Conservation (phyloP, 2,888 invertebrate genomes). For the Tachina fera region DNA sequence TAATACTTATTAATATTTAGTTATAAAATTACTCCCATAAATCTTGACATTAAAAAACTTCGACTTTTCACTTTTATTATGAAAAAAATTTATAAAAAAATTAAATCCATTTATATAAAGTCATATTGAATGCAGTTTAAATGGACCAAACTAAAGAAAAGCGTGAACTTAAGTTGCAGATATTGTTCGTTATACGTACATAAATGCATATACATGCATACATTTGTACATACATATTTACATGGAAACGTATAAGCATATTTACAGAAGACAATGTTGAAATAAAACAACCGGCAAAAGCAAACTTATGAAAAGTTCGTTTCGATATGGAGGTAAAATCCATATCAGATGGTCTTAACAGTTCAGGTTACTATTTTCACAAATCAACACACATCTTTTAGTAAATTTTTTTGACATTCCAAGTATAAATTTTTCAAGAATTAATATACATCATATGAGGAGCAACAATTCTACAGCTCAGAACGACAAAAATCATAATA, state of each 20-base stretch:
- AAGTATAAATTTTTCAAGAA: too few relatives aligned
- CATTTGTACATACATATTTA: background rate
- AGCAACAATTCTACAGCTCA: too few relatives aligned
- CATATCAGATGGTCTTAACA: too few relatives aligned
- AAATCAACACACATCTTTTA: too few relatives aligned
- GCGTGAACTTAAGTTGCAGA: conserved; percentile 39
- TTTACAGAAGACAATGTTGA: background rate
- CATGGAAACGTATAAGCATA: background rate
- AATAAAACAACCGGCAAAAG: background rate
- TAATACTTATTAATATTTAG: background rate
- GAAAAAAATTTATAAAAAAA: conserved; percentile 1
- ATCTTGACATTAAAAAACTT: conserved; percentile 33
- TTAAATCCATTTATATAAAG: conserved; percentile 34
- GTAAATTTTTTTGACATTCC: too few relatives aligned
- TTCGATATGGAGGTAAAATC: background rate
- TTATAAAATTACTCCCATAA: conserved; percentile 42
- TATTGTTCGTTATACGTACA: background rate
- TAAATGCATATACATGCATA: too few relatives aligned
- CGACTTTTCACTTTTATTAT: conserved; percentile 40
- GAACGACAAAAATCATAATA: too few relatives aligned
- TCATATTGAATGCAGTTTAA: conserved; percentile 21
- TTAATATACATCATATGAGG: too few relatives aligned
- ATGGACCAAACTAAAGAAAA: conserved; percentile 18
- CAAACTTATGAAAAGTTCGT: background rate
- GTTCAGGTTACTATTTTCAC: too few relatives aligned